Percentiles rank a stretch among this genome's conserved stretches.
phyloP scores from a whole-genome alignment of 2,797 vertebrate species.

The Anolis apletophallus region DNA sequence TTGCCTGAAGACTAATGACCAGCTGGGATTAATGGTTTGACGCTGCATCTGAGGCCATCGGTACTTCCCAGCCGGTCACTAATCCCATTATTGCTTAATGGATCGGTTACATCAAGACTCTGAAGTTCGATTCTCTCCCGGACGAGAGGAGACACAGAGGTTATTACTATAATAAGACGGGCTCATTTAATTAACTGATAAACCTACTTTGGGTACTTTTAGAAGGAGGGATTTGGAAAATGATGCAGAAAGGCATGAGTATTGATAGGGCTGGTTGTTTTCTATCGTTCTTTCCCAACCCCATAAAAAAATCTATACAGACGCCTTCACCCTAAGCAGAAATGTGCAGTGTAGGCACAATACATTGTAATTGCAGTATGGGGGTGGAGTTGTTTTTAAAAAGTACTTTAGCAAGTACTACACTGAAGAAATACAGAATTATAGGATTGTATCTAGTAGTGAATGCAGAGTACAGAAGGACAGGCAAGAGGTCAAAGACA shows the following conservation, averaged over 20 bases:
- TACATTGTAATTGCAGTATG: background rate
- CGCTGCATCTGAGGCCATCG: conserved; percentile 68
- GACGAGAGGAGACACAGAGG: conserved; percentile 54
- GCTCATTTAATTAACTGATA: conserved; percentile 70
- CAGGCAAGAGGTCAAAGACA: background rate
- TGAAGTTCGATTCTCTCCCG: conserved; percentile 52
- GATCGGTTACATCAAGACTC: conserved; percentile 62
- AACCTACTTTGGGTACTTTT: conserved; percentile 46
- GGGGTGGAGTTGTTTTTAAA: background rate
- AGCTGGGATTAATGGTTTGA: conserved; percentile 71
- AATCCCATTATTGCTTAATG: conserved; percentile 70
- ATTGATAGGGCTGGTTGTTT: background rate
- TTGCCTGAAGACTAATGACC: conserved; percentile 68
- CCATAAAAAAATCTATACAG: background rate
- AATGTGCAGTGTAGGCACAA: background rate
- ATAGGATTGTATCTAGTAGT: background rate
- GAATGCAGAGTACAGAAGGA: background rate
- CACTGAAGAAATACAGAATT: background rate
- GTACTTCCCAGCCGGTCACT: conserved; percentile 62
- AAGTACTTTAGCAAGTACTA: background rate
- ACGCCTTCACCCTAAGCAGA: background rate
- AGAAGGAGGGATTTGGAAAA: conserved; percentile 49
- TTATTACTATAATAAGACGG: conserved; percentile 59
- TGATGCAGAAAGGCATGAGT: conserved; percentile 32
- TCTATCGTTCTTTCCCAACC: background rate